Evolutionary conservation across 2,797 vertebrate species (phyloP), one percentile per base, ranked within the genome.

Genomic region (Tokudaia tokunoshimensis): DNA sequence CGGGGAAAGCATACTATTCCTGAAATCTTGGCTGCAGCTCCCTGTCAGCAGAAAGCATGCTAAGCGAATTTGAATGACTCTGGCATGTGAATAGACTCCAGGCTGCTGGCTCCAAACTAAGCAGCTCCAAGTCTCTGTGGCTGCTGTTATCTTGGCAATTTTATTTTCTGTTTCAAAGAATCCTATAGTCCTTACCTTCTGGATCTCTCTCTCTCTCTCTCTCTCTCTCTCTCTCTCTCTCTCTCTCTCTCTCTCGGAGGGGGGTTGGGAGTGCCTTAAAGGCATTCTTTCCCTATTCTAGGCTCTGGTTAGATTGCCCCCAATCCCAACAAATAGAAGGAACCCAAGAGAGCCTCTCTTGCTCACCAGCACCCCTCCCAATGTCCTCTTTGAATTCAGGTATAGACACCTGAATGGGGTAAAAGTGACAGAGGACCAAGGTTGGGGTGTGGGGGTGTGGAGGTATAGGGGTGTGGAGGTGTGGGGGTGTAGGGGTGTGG

Each of bases 31-130:
- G 96, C 97, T 93, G 34, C 29, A 14, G 55, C 31, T 97, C 96
- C 95, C 95, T 89, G 41, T 97, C 96, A 95, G 96, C 97, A 93
- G 97, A 92, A 96, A 97, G 97, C 94, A 91, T 2, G 2, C 96
- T 97, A 94, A 97, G 90, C 88, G 97, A 97, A 98, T 97, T 90
- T 96, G 97, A 94, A 94, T 97, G 95, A 97, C 97, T 97, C 97
- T 93, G 96, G 95, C 55, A 41, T 96, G 96, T 34, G 98, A 98
- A 97, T 95, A 96, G 95, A 95, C 97, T 98, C 96, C 90, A n/a
- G 96, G 97, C 93, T 97, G 92, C 97, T 97, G 97, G 97, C 67
- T 84, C 93, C 96, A 97, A 1, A 0, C 55, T 96, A 96, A 98
- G 65, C 47, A 9, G 94, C 83, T 98, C 96, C 96, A 94, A 98